phyloP scores from a whole-genome alignment of 2,797 vertebrate genomes.

The Chromobotia macracanthus region DNA sequence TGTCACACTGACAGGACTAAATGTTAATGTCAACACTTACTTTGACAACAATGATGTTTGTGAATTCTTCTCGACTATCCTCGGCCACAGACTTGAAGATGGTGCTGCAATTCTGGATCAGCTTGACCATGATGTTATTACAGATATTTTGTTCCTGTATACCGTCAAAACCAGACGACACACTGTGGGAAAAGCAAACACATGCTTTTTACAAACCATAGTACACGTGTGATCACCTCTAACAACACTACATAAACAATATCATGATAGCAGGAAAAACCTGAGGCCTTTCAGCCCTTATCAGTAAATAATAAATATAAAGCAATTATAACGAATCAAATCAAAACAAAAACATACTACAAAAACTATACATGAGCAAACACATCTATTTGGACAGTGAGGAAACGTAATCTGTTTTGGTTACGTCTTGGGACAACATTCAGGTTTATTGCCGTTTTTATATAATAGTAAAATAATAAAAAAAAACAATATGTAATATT shows the following conservation, averaged over 20 bases:
- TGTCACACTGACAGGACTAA: background rate
- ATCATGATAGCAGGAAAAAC: too few relatives aligned
- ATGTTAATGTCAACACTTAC: conserved; percentile 69
- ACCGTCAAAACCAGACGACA: conserved; percentile 85
- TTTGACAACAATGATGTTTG: conserved; percentile 76
- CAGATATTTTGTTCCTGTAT: conserved; percentile 89
- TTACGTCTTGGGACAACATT: background rate
- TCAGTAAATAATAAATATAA: too few relatives aligned
- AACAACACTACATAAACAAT: too few relatives aligned
- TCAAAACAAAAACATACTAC: background rate
- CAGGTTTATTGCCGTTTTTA: background rate
- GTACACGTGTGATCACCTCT: too few relatives aligned
- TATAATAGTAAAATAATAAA: background rate
- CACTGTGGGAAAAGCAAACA: conserved; percentile 70
- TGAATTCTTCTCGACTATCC: conserved; percentile 57
- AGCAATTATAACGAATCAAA: background rate
- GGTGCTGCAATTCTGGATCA: conserved; percentile 84
- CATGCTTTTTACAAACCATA: background rate
- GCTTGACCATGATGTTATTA: conserved; percentile 88
- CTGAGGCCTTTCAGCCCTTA: too few relatives aligned
- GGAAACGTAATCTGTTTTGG: background rate
- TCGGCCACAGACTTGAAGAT: conserved; percentile 79
- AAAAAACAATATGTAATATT: background rate
- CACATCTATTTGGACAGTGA: background rate
- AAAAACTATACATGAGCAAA: background rate